These are phyloP conservation scores for Lethrus apterus DNA, from an alignment of 1,140 invertebrate genomes.

Conservation along the genomic window DNA sequence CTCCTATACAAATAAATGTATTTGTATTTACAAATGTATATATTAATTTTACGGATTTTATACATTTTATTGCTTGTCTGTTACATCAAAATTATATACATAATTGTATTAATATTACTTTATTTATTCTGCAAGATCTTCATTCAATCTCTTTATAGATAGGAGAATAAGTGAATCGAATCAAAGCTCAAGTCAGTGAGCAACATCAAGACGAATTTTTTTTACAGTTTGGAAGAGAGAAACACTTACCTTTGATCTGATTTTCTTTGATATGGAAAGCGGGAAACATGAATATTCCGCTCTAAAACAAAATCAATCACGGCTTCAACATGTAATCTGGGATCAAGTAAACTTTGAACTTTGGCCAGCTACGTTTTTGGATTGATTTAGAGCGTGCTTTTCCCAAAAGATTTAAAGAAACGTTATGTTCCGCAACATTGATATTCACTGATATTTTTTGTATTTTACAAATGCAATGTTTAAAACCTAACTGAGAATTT, in stretches of 20 bases:
- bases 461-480: too few relatives aligned
- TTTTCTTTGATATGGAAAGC: slow-evolving; percentile 26
- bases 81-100: too few relatives aligned
- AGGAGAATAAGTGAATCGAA: not conserved
- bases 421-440: too few relatives aligned
- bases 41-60: not conserved
- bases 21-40: not conserved
- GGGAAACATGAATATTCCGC: slow-evolving; percentile 24
- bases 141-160: not conserved
- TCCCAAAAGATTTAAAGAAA: too few relatives aligned
- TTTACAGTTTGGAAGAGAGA: too few relatives aligned
- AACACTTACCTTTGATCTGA: slow-evolving; percentile 27
- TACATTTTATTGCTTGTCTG: not conserved
- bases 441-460: too few relatives aligned
- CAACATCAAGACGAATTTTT: too few relatives aligned
- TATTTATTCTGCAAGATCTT: not conserved
- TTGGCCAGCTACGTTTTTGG: not conserved
- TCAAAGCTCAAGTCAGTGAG: too few relatives aligned
- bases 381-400: too few relatives aligned
- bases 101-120: too few relatives aligned
- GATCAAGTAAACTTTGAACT: slow-evolving; percentile 10
- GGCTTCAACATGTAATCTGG: slow-evolving; percentile 12
- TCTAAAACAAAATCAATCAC: slow-evolving; percentile 19
- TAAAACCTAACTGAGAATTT: too few relatives aligned
- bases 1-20: slow-evolving; percentile 18